Base-by-base conservation (phyloP, 2,888 invertebrate species). In the Helicoverpa assulta region DNA sequence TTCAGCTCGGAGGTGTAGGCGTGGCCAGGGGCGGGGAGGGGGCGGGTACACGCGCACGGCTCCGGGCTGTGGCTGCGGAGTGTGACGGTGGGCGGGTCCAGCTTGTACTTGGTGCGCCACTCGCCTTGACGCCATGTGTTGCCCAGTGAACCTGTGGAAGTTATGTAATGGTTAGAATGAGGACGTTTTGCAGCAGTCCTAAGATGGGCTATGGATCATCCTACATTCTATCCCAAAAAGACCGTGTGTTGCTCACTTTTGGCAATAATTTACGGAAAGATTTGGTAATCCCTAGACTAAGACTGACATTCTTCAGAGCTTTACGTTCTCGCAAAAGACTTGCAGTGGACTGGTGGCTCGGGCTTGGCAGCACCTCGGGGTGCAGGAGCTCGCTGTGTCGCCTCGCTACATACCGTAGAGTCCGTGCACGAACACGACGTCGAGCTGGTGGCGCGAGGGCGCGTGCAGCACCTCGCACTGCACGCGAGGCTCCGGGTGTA, bases 371-470 rank as follows among this genome's bases (percentile, higher is more conserved):
- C 26, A 26, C 26, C 26, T 26, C 26, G 26, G 26, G 26, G 26
- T 26, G 26, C 26, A 26, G 26, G 26, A 26, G 26, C 26, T 26
- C 3, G 26, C 4, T 26, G 26, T 26, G 26, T 26, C 26, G 26
- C 26, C 26, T 88, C 87, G 14, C 12, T 40, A 40, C 40, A 40
- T 75, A 96, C 97, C 98, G 85, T 97, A 97, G 0, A 98, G 92
- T 5, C 98, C 98, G 86, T 99, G 98, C 0, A 98, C 97, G 86
- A 99, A 98, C 21, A 99, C 96, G 26, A 98, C 96, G 87, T 99
- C 98, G 0, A 93, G 71, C 6, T 84, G 85, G 26, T 89, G 92
- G 0, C 61, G 29, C 0, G 43, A 19, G 0, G 95, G 95, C 12
- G 87, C 73, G 72, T 94, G 91, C 1, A 95, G 86, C 10, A 94